Evolutionary conservation across 2,888 invertebrate genomes (phyloP).

Genomic region (Zeuzera pyrina): DNA sequence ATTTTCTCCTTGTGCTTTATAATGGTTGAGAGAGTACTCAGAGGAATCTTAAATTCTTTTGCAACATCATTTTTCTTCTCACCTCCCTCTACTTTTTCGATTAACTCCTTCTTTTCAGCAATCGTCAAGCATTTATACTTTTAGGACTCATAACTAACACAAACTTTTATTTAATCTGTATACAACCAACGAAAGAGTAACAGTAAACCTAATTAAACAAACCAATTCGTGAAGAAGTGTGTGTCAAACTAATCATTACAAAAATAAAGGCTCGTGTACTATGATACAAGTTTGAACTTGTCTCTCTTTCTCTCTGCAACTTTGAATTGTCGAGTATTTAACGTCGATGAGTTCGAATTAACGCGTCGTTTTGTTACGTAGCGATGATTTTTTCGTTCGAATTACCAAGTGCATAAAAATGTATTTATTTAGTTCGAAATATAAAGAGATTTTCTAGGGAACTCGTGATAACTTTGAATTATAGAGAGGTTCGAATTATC

Average conservation of each 20-base stretch:
- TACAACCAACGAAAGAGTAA: constrained; percentile 1
- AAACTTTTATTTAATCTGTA: constrained; percentile 4
- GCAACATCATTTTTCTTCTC: constrained; percentile 14
- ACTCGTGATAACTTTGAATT: constrained; percentile 11
- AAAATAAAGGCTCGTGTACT: not conserved
- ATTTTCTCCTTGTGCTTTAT: constrained; percentile 15
- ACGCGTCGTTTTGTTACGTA: constrained; percentile 12
- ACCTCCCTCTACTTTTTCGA: constrained; percentile 10
- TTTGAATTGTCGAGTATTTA: constrained; percentile 2
- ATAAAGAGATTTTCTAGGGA: constrained; percentile 14
- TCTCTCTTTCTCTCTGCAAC: constrained; percentile 2
- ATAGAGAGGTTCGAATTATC: constrained; percentile 6
- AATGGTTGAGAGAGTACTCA: constrained; percentile 14
- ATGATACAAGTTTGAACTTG: not conserved
- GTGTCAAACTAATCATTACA: constrained; percentile 1
- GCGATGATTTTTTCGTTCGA: constrained; percentile 11
- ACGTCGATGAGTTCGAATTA: constrained; percentile 20
- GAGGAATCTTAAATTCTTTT: constrained; percentile 11
- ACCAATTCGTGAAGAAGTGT: constrained; percentile 1
- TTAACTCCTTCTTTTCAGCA: constrained; percentile 6
- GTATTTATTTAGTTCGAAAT: constrained; percentile 15
- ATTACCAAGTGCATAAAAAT: constrained; percentile 13
- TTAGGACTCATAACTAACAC: constrained; percentile 3
- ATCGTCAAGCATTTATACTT: constrained; percentile 5
- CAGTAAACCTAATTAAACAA: constrained; percentile 2